Percentiles rank a stretch among this genome's conserved stretches.
phyloP scores from a whole-genome alignment of 2,113 vertebrate genomes.

The Oryzias celebensis region DNA sequence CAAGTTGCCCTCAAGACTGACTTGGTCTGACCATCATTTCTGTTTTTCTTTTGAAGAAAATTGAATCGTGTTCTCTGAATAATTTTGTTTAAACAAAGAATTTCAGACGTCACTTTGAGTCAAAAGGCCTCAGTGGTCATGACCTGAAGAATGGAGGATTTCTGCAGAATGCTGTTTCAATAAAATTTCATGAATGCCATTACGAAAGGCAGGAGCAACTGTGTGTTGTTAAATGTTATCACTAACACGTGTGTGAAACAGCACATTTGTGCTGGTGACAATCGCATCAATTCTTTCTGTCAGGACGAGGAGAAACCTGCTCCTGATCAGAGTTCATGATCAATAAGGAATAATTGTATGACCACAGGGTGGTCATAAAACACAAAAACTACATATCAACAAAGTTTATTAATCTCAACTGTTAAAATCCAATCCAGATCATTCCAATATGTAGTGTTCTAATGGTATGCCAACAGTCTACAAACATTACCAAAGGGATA shows the following conservation, averaged over 20 bases:
- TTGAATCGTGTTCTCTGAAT: background rate
- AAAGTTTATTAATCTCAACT: no score
- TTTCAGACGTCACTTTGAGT: background rate
- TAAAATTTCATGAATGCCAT: background rate
- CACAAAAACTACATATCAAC: no score
- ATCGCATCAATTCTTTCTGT: no score
- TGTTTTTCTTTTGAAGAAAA: conserved; percentile 2
- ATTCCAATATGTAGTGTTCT: no score
- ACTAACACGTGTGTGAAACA: background rate
- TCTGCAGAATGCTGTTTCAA: background rate
- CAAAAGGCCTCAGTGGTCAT: background rate
- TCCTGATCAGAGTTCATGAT: no score
- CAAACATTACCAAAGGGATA: no score
- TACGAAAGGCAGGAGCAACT: background rate
- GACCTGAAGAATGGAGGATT: background rate
- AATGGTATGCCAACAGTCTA: no score
- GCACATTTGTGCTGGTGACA: background rate
- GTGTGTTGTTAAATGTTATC: background rate
- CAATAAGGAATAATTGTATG: no score
- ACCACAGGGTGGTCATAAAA: no score
- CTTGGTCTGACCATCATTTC: background rate
- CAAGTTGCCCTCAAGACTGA: no score
- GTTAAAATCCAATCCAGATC: no score
- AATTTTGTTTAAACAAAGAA: background rate
- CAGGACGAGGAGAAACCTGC: no score